A percentile compares a stretch with the other conserved stretches of the same genome.
Evolutionary conservation across 2,888 invertebrate genomes (phyloP).

Genomic region (Lepidochitona cinerea): DNA sequence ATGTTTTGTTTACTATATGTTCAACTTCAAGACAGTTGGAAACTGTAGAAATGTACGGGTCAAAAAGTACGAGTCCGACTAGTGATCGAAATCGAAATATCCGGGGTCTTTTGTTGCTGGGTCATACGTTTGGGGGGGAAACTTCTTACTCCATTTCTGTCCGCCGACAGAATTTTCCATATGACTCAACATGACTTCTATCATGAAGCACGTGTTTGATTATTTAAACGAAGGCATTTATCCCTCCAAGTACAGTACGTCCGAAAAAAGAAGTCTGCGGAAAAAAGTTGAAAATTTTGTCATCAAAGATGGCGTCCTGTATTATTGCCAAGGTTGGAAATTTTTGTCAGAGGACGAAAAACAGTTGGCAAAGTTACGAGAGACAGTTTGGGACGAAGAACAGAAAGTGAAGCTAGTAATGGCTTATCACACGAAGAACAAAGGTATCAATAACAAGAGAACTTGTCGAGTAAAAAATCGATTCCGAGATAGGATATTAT

Average conservation of each 20-base stretch:
- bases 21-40: too few species aligned
- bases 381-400: not conserved
- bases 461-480: not conserved
- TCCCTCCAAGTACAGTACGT: not conserved
- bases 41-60: too few species aligned
- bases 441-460: not conserved
- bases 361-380: not conserved
- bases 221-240: not conserved
- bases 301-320: not conserved
- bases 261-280: not conserved
- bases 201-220: not conserved
- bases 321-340: not conserved
- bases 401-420: not conserved
- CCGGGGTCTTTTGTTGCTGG: not conserved
- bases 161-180: not conserved
- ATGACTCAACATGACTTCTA: not conserved
- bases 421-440: not conserved
- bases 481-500: too few species aligned
- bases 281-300: not conserved
- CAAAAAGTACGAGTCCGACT: too few species aligned
- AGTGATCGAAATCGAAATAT: too few species aligned
- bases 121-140: not conserved
- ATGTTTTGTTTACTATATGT: too few species aligned
- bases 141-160: not conserved
- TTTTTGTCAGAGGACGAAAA: not conserved